A percentile compares a stretch with the other conserved stretches of the same genome.
phyloP scores from a whole-genome alignment of 2,113 vertebrate species.

The Gymnorhina tibicen region DNA sequence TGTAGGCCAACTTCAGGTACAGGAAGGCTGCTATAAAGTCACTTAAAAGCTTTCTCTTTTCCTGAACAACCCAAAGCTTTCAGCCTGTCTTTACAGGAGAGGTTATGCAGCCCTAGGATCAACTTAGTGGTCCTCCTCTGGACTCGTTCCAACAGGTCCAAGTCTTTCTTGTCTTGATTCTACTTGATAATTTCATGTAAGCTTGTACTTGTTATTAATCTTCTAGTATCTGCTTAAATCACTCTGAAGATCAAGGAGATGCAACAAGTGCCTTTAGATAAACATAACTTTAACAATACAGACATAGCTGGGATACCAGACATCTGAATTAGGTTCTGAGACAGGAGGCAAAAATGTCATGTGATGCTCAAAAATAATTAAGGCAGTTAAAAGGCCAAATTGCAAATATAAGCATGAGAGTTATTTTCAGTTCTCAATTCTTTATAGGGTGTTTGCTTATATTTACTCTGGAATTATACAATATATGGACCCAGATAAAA shows the following conservation, averaged over 20 bases:
- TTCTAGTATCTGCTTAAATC: neutral
- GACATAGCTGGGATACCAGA: neutral
- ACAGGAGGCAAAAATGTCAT: neutral
- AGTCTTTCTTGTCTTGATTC: neutral
- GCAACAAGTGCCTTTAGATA: neutral
- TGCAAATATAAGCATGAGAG: neutral
- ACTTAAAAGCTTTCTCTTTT: neutral
- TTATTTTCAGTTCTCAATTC: neutral
- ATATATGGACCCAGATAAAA: neutral
- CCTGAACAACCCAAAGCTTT: neutral
- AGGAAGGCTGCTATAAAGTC: neutral
- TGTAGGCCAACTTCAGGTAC: neutral
- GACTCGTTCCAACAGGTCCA: neutral
- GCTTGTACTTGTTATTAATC: neutral
- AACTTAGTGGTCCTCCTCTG: neutral
- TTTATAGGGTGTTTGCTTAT: neutral
- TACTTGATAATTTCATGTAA: neutral
- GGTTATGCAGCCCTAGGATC: neutral
- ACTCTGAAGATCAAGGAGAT: neutral
- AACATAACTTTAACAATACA: neutral
- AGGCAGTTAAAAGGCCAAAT: neutral
- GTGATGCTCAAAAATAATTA: neutral
- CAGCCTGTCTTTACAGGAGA: neutral
- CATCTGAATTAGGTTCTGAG: neutral
- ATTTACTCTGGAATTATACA: neutral